A percentile compares a stretch with the other conserved stretches of the same genome.
Evolutionary conservation across 2,888 invertebrate species (phyloP).

Genomic region (Sipha maydis): DNA sequence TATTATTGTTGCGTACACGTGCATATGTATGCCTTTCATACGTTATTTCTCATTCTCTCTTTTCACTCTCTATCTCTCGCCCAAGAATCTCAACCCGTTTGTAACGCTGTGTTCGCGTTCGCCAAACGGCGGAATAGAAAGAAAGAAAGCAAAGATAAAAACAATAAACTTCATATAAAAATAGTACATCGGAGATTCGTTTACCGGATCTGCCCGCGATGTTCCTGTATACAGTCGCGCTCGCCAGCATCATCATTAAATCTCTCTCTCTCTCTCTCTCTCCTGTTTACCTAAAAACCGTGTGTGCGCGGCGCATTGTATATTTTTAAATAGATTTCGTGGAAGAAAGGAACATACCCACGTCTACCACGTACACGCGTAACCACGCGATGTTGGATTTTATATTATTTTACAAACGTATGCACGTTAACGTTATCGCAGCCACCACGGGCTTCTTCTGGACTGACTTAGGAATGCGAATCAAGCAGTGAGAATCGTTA

Average conservation of each 20-base stretch:
- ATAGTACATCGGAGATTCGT: constrained; percentile 44
- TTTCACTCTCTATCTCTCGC: background rate
- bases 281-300: constrained; percentile 57
- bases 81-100: too few relatives aligned
- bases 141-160: background rate
- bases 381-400: background rate
- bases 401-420: background rate
- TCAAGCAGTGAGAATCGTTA: background rate
- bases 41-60: too few relatives aligned
- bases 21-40: too few relatives aligned
- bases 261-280: background rate
- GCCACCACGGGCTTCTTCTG: background rate
- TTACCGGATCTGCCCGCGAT: background rate
- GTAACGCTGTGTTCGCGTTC: background rate
- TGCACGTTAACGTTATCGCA: background rate
- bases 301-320: constrained; percentile 14
- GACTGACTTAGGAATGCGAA: background rate
- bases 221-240: background rate
- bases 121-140: too few relatives aligned
- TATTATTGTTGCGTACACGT: too few relatives aligned
- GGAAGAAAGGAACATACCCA: background rate
- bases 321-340: constrained; percentile 55
- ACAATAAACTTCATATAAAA: constrained; percentile 55
- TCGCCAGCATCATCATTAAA: background rate
- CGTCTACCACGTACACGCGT: background rate